These are phyloP conservation scores for Holcopasites calliopsidis DNA, from an alignment of 1,140 invertebrate genomes.

Conservation along the genomic window DNA sequence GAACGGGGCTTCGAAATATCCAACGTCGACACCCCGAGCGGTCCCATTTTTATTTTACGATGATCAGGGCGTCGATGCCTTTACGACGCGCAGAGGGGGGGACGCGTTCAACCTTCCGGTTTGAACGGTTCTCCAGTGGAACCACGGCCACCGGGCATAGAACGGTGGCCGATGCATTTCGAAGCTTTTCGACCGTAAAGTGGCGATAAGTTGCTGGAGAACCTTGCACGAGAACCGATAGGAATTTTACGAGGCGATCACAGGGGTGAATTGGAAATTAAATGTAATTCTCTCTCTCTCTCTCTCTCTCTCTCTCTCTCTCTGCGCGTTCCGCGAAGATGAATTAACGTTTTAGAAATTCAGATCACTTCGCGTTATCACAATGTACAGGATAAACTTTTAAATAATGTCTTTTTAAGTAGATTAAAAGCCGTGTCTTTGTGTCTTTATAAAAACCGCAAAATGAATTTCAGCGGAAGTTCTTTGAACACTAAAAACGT, in stretches of 20 bases:
- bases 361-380: too few relatives aligned
- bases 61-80: background rate
- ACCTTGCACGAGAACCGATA: background rate
- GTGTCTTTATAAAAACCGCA: too few relatives aligned
- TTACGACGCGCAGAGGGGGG: background rate
- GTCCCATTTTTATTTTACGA: background rate
- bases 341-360: too few relatives aligned
- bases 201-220: background rate
- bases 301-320: background rate
- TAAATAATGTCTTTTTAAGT: too few relatives aligned
- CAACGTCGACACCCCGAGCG: background rate
- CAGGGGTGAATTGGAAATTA: background rate
- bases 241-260: background rate
- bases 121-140: background rate
- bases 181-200: slow-evolving; percentile 14
- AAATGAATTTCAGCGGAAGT: too few relatives aligned
- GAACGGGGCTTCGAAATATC: background rate
- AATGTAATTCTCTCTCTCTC: background rate
- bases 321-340: too few relatives aligned
- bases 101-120: background rate
- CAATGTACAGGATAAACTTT: too few relatives aligned
- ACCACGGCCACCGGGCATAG: too few relatives aligned
- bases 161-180: background rate
- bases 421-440: too few relatives aligned
- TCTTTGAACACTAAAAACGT: too few relatives aligned